Evolutionary conservation across 2,888 invertebrate genomes (phyloP).

Genomic region (Perdita meconis): DNA sequence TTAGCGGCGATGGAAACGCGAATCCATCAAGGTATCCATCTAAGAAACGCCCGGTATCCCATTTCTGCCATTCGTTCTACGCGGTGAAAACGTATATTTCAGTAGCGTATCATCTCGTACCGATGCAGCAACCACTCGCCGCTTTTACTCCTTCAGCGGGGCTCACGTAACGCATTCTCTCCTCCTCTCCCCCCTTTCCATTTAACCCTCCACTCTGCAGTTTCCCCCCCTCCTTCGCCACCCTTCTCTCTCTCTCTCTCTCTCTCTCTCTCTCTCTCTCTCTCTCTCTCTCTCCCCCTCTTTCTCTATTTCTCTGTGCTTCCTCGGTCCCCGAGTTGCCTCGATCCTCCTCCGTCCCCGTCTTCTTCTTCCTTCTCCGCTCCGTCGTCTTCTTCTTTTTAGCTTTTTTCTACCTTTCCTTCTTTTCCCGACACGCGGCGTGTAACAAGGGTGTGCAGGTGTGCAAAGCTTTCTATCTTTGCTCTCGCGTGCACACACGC

Average conservation of each 20-base stretch:
- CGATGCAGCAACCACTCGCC: constrained; percentile 54
- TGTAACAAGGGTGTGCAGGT: constrained; percentile 62
- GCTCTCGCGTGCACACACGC: constrained; percentile 29
- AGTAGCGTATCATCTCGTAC: constrained; percentile 57
- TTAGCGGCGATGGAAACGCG: constrained; percentile 54
- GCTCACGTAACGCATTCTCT: constrained; percentile 61
- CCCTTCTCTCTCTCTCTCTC: constrained; percentile 11
- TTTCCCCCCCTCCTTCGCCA: too few species aligned
- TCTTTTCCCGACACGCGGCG: constrained; percentile 25
- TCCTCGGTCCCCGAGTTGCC: constrained; percentile 7
- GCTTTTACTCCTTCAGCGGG: constrained; percentile 50
- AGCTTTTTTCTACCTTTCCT: constrained; percentile 9
- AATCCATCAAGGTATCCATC: constrained; percentile 63
- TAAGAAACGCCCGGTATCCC: constrained; percentile 61
- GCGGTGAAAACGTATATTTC: constrained; percentile 47
- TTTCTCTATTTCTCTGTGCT: constrained; percentile 4
- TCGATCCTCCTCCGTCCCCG: neutral
- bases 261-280: constrained; percentile 8
- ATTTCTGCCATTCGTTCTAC: constrained; percentile 62
- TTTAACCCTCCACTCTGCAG: too few species aligned
- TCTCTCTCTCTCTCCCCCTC: constrained; percentile 14
- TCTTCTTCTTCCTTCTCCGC: neutral
- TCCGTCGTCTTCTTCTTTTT: neutral
- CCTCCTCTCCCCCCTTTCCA: constrained; percentile 11
- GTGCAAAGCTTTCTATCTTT: constrained; percentile 68